Conservation (phyloP, 2,797 vertebrate genomes). For the Gymnothorax reevesii region DNA sequence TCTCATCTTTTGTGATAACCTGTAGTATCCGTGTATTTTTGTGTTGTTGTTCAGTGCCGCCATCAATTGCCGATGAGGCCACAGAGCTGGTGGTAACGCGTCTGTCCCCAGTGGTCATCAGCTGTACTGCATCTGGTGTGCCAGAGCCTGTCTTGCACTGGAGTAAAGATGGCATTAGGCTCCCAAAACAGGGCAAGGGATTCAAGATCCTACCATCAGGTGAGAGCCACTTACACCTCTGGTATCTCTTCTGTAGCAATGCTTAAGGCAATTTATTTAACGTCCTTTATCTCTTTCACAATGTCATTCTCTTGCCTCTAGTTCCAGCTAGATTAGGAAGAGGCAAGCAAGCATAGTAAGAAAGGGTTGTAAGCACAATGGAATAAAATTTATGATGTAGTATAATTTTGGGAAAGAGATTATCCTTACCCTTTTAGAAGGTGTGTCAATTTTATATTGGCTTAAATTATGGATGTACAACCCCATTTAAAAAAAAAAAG, state of each 20-base stretch:
- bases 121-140: constrained; percentile 87
- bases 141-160: constrained; percentile 85
- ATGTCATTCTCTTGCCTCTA: too few species aligned
- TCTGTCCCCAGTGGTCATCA: constrained; percentile 80
- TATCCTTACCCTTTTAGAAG: too few species aligned
- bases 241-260: background rate
- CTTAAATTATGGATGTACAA: too few species aligned
- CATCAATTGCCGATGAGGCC: constrained; percentile 91
- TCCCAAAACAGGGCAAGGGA: constrained; percentile 74
- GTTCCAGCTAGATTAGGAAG: too few species aligned
- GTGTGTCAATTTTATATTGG: too few species aligned
- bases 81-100: constrained; percentile 84
- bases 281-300: too few species aligned
- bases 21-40: background rate
- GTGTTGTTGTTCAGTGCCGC: constrained; percentile 77
- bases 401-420: too few species aligned
- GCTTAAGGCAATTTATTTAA: background rate
- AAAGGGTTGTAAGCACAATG: too few species aligned
- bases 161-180: constrained; percentile 86
- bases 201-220: constrained; percentile 87
- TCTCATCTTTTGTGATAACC: background rate
- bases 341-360: too few species aligned
- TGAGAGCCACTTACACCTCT: constrained; percentile 51
- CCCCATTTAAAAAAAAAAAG: too few species aligned
- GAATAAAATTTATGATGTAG: too few species aligned